phyloP scores from a whole-genome alignment of 2,797 vertebrate genomes.

The Spheniscus humboldti region DNA sequence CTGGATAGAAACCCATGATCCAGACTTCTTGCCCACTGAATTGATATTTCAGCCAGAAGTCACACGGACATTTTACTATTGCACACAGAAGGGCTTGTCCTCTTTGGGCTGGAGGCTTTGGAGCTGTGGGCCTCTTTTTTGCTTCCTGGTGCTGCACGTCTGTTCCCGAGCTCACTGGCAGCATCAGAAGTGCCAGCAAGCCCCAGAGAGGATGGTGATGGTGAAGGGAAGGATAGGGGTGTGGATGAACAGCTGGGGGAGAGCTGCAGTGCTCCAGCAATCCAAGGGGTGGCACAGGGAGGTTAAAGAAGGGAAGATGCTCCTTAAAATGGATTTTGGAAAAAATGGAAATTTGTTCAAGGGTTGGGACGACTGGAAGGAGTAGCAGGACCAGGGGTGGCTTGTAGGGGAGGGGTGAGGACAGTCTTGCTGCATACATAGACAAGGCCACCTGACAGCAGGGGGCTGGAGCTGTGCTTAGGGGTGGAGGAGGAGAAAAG shows the following conservation, averaged over 20 bases:
- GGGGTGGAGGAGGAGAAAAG: not conserved
- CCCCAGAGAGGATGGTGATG: not conserved
- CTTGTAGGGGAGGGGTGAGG: not conserved
- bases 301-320: not conserved
- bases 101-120: not conserved
- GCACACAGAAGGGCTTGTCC: not conserved
- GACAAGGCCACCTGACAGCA: not conserved
- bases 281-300: not conserved
- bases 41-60: not conserved
- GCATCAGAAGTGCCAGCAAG: not conserved
- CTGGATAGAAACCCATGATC: not conserved
- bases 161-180: not conserved
- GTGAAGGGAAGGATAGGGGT: not conserved
- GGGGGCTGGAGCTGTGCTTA: accelerated
- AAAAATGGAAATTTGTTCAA: not conserved
- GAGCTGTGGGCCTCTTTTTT: not conserved
- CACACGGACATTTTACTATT: accelerated
- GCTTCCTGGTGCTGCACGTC: not conserved
- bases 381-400: not conserved
- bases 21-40: not conserved
- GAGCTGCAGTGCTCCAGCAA: not conserved
- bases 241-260: not conserved
- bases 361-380: not conserved
- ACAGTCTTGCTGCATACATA: too few species aligned
- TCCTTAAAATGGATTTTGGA: not conserved